phyloP scores from a whole-genome alignment of 1,140 invertebrate genomes.

The Papilio helenus region DNA sequence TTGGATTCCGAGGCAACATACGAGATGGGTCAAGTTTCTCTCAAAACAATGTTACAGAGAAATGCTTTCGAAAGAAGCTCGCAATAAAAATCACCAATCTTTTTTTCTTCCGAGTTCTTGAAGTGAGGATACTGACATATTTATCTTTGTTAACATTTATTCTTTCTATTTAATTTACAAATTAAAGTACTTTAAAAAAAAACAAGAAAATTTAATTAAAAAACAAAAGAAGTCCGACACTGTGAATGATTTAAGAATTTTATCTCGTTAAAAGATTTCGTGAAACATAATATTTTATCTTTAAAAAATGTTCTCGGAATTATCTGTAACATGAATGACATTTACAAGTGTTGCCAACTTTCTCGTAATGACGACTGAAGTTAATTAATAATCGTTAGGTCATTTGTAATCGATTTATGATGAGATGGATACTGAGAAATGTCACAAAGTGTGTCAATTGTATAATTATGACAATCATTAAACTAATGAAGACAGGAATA shows the following conservation, averaged over 20 bases:
- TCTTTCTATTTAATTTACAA: not conserved
- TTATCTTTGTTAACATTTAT: not conserved
- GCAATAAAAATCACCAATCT: slow-evolving; percentile 34
- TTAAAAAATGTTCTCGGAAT: not conserved
- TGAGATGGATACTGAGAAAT: slow-evolving; percentile 1
- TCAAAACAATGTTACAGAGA: slow-evolving; percentile 38
- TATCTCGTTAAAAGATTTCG: not conserved
- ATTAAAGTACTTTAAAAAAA: too few species aligned
- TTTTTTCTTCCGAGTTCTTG: slow-evolving; percentile 2
- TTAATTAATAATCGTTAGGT: not conserved
- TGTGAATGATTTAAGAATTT: not conserved
- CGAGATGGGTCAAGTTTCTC: slow-evolving; percentile 28
- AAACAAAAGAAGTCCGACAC: too few species aligned
- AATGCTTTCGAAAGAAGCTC: slow-evolving; percentile 30
- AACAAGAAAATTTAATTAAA: too few species aligned
- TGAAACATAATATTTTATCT: not conserved
- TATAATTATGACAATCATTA: not conserved
- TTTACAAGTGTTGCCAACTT: slow-evolving; percentile 4
- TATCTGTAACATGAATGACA: not conserved
- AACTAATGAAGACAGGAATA: too few species aligned
- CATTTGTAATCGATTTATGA: slow-evolving; percentile 8
- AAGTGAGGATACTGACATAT: not conserved
- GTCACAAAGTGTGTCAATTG: not conserved
- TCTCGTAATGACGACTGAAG: slow-evolving; percentile 1
- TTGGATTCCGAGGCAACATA: not conserved